phyloP scores from a whole-genome alignment of 2,797 vertebrate genomes.

The Vespertilio murinus region DNA sequence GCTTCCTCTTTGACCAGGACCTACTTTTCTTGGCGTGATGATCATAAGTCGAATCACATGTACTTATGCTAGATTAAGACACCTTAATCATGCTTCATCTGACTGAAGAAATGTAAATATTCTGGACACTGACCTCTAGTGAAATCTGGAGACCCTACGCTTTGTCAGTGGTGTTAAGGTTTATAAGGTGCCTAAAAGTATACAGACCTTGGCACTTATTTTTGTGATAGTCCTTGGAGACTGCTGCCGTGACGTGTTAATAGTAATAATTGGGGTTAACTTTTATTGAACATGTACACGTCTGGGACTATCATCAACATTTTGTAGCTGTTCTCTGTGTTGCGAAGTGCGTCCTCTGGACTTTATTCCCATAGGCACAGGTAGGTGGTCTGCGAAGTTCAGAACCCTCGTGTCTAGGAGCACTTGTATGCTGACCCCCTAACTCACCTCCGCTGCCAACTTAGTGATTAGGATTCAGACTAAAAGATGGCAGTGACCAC shows the following conservation, averaged over 20 bases:
- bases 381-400: neutral
- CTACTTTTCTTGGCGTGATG: neutral
- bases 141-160: neutral
- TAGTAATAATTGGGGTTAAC: neutral
- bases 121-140: neutral
- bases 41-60: neutral
- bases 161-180: neutral
- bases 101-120: neutral
- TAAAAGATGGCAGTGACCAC: neutral
- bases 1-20: neutral
- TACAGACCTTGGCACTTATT: neutral
- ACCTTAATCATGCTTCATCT: neutral
- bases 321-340: neutral
- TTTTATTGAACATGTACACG: neutral
- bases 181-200: neutral
- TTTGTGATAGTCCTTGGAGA: neutral
- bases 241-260: neutral
- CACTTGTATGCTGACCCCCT: neutral
- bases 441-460: neutral
- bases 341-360: neutral
- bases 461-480: neutral
- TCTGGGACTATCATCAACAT: neutral
- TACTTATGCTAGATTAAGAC: neutral
- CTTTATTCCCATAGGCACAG: neutral
- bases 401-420: neutral